Evolutionary conservation across 2,888 invertebrate species (phyloP).

Genomic region (Oxytorus armatus): DNA sequence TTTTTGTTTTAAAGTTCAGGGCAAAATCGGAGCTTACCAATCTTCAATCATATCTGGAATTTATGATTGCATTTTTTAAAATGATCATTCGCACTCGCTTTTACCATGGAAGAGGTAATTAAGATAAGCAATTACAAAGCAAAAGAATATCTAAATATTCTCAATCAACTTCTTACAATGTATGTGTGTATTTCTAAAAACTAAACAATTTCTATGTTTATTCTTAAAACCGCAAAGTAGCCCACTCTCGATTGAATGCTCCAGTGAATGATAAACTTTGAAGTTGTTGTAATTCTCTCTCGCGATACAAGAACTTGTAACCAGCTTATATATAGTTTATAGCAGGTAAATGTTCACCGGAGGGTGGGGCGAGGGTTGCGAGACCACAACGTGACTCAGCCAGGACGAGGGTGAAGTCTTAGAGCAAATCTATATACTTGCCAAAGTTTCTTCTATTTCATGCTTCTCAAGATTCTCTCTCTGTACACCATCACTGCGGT

Average conservation of each 20-base stretch:
- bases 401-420: slow-evolving; percentile 4
- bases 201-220: too few species aligned
- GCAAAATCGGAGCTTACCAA: not conserved
- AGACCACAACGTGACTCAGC: slow-evolving; percentile 19
- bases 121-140: too few species aligned
- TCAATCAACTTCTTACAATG: too few species aligned
- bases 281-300: slow-evolving; percentile 13
- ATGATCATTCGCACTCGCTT: not conserved
- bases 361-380: not conserved
- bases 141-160: too few species aligned
- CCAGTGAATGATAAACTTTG: slow-evolving; percentile 1
- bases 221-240: not conserved
- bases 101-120: too few species aligned
- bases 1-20: too few species aligned
- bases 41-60: not conserved
- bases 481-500: not conserved
- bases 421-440: slow-evolving; percentile 20
- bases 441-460: slow-evolving; percentile 45
- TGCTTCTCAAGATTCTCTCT: slow-evolving; percentile 27
- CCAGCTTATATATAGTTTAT: slow-evolving; percentile 33
- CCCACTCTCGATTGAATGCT: not conserved
- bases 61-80: not conserved
- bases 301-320: slow-evolving; percentile 10
- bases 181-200: too few species aligned
- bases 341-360: not conserved